Base-by-base conservation (phyloP, 30 jellyfish, hydroid and myxozoan species). In the Nemopilema nomurai region DNA sequence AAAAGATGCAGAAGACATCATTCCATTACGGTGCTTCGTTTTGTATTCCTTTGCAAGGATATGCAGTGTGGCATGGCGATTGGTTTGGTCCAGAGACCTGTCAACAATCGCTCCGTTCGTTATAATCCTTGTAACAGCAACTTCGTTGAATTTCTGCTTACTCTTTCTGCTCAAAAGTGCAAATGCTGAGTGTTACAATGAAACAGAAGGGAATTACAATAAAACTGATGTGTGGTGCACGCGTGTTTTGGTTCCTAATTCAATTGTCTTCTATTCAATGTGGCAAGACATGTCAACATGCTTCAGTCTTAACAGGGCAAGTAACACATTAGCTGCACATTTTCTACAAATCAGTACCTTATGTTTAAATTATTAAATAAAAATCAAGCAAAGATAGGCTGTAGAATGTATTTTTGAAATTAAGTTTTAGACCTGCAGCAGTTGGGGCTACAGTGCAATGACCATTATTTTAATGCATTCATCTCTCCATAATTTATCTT, bases 201-300 rank as follows among this genome's bases (percentile, higher is more conserved):
- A 21, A 1, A n/a, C 49, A 9, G 67, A 19, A 0, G 67, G 21
- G 1, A 65, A 30, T 18, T 57, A 28, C 77, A 77, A 77, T 17
- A 67, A 68, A 16, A 51, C 28, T 9, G 87, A 77, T 77, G 77
- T 77, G 0, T 77, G 87, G 87, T 77, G 87, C 77, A 52, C 87
- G 16, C 64, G 87, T 23, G 67, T 77, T 8, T 77, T 77, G 24
- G 87, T 77, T 17, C 87, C 87, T 8, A 77, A 77, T 62, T 76
- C 87, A 17, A 77, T 77, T 1, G 87, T 77, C 8, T 77, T 77
- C 49, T 77, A 77, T 32, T 77, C 87, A 19, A 77, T 77, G 87
- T 77, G 87, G 87, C 87, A 77, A 77, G 87, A 77, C 57, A 77
- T 77, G 20, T 74, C 87, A 17, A 77, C 77, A 4, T 53, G 77